Evolutionary conservation across 1,140 invertebrate species (phyloP).

Genomic region (Papilio machaon): DNA sequence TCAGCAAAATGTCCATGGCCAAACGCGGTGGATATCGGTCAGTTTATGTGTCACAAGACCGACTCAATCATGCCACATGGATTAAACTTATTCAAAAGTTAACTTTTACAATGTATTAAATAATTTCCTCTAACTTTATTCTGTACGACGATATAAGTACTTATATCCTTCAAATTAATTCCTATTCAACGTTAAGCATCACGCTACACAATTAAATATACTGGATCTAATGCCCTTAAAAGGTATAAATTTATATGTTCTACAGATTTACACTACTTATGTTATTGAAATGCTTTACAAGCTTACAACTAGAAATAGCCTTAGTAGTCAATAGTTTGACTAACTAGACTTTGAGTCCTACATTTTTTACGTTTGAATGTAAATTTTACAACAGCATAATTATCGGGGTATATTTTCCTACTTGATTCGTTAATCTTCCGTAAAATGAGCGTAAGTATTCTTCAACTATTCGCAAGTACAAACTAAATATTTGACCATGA

Average conservation of each 20-base stretch:
- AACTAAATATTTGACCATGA: constrained; percentile 3
- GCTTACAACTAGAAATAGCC: neutral
- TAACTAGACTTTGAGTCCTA: too few species aligned
- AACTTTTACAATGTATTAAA: neutral
- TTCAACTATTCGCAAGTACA: constrained; percentile 14
- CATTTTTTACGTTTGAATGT: too few species aligned
- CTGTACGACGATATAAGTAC: neutral
- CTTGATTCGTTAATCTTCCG: constrained; percentile 6
- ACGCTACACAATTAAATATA: neutral
- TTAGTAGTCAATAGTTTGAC: neutral
- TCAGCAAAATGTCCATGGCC: constrained; percentile 1
- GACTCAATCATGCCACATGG: neutral
- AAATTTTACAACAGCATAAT: neutral
- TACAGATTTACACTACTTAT: too few species aligned
- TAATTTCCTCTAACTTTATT: neutral
- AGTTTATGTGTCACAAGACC: neutral
- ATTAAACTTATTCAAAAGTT: neutral
- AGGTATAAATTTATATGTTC: neutral
- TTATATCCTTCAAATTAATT: neutral
- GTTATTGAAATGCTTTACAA: neutral
- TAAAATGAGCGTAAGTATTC: constrained; percentile 1
- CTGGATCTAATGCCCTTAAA: neutral
- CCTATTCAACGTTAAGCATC: neutral
- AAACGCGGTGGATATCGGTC: neutral
- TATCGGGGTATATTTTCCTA: neutral